These are phyloP conservation scores for Bungarus multicinctus DNA, from an alignment of 2,113 vertebrate species.

Conservation along the genomic window DNA sequence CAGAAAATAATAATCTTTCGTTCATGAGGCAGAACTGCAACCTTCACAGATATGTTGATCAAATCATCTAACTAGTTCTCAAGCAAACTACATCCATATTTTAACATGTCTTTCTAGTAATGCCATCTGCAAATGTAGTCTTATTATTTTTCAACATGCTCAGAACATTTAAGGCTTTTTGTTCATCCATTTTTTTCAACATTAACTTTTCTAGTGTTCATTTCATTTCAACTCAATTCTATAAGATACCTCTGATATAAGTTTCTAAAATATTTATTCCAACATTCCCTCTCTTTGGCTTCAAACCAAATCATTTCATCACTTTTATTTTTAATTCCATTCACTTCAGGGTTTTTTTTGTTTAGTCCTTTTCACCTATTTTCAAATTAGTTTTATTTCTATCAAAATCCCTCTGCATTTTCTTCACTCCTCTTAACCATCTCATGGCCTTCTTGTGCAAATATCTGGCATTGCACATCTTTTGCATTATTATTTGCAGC, in stretches of 20 bases:
- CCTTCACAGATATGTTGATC: not conserved
- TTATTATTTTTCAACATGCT: not conserved
- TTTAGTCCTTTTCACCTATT: not conserved
- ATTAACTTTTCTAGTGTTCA: not conserved
- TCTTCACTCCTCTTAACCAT: not conserved
- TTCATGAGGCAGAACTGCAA: not conserved
- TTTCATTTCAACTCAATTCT: not conserved
- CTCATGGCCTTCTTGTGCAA: not conserved
- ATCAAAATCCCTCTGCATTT: not conserved
- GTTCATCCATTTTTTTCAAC: not conserved
- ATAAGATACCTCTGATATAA: not conserved
- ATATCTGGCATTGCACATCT: not conserved
- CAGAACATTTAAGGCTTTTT: not conserved
- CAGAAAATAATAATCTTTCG: not conserved
- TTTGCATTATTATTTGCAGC: not conserved
- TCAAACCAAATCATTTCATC: not conserved
- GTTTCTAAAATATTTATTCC: not conserved
- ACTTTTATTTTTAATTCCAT: not conserved
- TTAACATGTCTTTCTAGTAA: not conserved
- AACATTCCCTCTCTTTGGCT: not conserved
- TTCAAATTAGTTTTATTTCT: not conserved
- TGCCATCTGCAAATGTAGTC: not conserved
- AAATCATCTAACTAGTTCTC: not conserved
- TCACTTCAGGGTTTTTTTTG: not conserved
- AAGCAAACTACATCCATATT: not conserved